phyloP scores from a whole-genome alignment of 2,113 vertebrate species.

The Macquaria ambigua region DNA sequence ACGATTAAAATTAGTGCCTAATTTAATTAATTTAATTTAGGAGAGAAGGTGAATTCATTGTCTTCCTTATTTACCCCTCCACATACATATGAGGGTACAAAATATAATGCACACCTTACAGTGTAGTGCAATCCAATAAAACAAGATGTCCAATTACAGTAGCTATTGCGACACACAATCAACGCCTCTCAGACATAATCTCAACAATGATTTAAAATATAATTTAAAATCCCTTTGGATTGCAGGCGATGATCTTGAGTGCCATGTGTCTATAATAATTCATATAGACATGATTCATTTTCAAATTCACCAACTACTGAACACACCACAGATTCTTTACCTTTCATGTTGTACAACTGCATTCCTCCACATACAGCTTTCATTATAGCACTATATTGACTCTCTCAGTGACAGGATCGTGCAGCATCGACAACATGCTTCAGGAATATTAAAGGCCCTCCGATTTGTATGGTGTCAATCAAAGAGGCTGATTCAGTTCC shows the following conservation, averaged over 20 bases:
- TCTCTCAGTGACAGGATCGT: conserved; percentile 54
- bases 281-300: conserved; percentile 34
- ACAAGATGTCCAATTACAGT: neutral
- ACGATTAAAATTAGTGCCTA: neutral
- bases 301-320: conserved; percentile 5
- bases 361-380: conserved; percentile 32
- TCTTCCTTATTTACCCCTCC: neutral
- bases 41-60: conserved; percentile 7
- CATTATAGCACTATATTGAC: conserved; percentile 32
- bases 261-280: conserved; percentile 35
- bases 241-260: neutral
- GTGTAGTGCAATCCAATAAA: neutral
- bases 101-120: neutral
- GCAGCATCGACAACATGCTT: conserved; percentile 3
- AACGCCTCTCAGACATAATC: neutral
- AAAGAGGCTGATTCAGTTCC: conserved; percentile 55
- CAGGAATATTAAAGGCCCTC: conserved; percentile 30
- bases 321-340: conserved; percentile 19
- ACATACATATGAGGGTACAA: neutral
- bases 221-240: neutral
- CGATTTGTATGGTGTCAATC: conserved; percentile 64
- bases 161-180: neutral
- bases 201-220: neutral
- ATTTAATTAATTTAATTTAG: conserved; percentile 12
- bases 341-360: conserved; percentile 14